Base-by-base conservation (phyloP, 2,888 invertebrate genomes). In the Chirona hameri region DNA sequence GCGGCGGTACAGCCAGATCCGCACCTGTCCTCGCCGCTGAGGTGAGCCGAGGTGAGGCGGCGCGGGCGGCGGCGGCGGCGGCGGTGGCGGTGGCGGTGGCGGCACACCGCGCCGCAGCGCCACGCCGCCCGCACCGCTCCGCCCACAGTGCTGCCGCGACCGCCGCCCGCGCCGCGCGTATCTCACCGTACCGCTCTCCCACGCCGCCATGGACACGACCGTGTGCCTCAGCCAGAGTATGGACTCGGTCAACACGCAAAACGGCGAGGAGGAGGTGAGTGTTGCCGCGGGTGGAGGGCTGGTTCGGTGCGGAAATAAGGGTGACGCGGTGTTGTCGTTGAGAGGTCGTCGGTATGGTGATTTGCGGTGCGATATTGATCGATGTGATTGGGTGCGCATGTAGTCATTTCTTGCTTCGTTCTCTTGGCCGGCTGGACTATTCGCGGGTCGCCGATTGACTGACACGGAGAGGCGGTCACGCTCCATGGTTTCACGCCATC, bases 261-360 rank as follows among this genome's bases (percentile, higher is more conserved):
- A 95, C 89, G 94, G 96, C 89, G 97, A 98, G 91, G 98, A 97
- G 92, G 98, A 97, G 97, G 98, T 97, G 88, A 91, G 93, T 82
- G 39, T 27, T 7, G 5, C 72, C n/a, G 46, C 21, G 52, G 24
- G 69, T 15, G 24, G 14, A 24, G 18, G 18, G 81, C 57, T 48
- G 72, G 27, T 27, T 15, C 48, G 14, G 29, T 48, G 21, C 69
- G 46, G 29, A n/a, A 81, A 65, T 39, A 65, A 31, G 69, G 27
- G 55, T 12, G 55, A 18, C 55, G 18, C 60, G 24, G 60, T 0
- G 60, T 0, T 60, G 60, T 24, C n/a, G n/a, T 14, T 24, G 21
- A 24, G 24, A 9, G 14, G 24, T 60, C 9, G 24, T 2, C 14
- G 60, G 24, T 24, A 7, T 24, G 60, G 55, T 18, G 55, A 14